Evolutionary conservation across 2,888 invertebrate genomes (phyloP), one percentile per base, ranked within the genome.

Genomic region (Alloscopus bannaensis): DNA sequence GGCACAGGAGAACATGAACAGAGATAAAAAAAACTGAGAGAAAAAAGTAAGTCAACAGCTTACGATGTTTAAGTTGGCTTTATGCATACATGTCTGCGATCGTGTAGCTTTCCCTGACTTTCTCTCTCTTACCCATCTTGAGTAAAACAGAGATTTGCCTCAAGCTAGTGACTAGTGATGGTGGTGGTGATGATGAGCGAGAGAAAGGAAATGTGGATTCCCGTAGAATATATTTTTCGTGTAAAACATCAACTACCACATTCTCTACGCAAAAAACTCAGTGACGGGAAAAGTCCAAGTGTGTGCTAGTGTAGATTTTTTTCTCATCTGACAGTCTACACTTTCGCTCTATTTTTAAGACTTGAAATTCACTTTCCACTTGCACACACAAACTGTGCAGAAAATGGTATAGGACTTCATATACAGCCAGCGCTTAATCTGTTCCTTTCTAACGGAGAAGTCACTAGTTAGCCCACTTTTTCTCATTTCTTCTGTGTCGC

Each of bases 381-480:
- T n/a, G n/a, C n/a, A n/a, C n/a, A n/a, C n/a, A n/a, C n/a, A n/a
- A n/a, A n/a, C n/a, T n/a, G n/a, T n/a, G n/a, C n/a, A n/a, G n/a
- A n/a, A n/a, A n/a, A n/a, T n/a, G n/a, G n/a, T n/a, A n/a, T n/a
- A n/a, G n/a, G n/a, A n/a, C n/a, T n/a, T n/a, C n/a, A n/a, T n/a
- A n/a, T n/a, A n/a, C n/a, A n/a, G n/a, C n/a, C n/a, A n/a, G n/a
- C n/a, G n/a, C n/a, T n/a, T n/a, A n/a, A n/a, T n/a, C n/a, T n/a
- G n/a, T n/a, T n/a, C n/a, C n/a, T n/a, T n/a, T n/a, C n/a, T n/a
- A 11, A 66, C 66, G 6, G 24, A 66, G 13, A 62, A 40, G 50
- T 20, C 28, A n/a, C 20, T 52, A 66, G 66, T 66, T 66, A 66
- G 36, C 66, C 66, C 45, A 66, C 36, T 66, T 66, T 66, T 66